These are phyloP conservation scores for Aphrocallistes beatrix DNA, from an alignment of 37 sponge, comb jelly and placozoan species.

Conservation along the genomic window DNA sequence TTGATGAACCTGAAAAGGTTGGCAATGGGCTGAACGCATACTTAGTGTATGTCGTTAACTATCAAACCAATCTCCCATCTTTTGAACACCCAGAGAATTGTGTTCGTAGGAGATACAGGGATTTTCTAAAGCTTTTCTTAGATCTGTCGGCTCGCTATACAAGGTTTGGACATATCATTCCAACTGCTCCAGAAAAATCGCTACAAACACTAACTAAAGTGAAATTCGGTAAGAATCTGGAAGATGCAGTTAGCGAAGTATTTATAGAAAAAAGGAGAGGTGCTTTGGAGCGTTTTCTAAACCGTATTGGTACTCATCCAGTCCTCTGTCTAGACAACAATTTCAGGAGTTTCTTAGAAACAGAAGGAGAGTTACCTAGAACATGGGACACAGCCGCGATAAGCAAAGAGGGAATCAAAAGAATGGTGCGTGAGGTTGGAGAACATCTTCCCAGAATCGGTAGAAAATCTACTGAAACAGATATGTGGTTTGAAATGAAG, in stretches of 20 bases:
- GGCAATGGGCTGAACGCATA: not conserved
- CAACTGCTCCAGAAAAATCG: slow-evolving; percentile 13
- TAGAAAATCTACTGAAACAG: not conserved
- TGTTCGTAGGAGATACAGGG: not conserved
- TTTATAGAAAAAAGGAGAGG: not conserved
- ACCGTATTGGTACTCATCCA: not conserved
- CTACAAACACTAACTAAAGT: not conserved
- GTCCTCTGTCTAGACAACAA: not conserved
- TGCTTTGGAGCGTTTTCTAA: slow-evolving; percentile 6
- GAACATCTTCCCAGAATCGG: slow-evolving; percentile 6
- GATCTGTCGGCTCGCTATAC: not conserved
- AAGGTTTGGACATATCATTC: not conserved
- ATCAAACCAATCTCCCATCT: not conserved
- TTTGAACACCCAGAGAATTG: not conserved
- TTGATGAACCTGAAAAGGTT: slow-evolving; percentile 3
- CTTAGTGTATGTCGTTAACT: not conserved
- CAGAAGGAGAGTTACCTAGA: not conserved
- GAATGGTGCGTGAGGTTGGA: not conserved
- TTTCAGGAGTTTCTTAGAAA: not conserved
- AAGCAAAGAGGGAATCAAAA: not conserved
- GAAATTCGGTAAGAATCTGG: not conserved
- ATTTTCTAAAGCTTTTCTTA: not conserved
- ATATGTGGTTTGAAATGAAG: slow-evolving; percentile 18
- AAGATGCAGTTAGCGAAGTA: not conserved
- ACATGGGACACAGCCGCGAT: not conserved